phyloP scores from a whole-genome alignment of 2,888 invertebrate genomes.

The Caenorhabditis sulstoni region DNA sequence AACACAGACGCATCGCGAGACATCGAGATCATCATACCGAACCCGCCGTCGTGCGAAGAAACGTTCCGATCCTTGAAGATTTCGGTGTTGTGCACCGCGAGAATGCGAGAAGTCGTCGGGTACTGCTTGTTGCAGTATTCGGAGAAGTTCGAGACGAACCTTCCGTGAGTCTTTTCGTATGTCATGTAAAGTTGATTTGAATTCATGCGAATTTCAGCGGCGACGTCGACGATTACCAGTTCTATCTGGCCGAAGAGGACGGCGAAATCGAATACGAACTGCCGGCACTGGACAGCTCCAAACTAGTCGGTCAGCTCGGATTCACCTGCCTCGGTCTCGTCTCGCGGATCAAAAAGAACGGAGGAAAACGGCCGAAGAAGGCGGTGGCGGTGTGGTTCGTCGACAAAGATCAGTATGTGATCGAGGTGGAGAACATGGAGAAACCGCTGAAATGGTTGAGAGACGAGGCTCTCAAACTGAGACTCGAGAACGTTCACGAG shows the following conservation, averaged over 20 bases:
- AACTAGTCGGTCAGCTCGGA: slow-evolving; percentile 65
- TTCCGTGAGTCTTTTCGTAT: slow-evolving; percentile 39
- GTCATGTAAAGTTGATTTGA: not conserved
- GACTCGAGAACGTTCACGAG: slow-evolving; percentile 19
- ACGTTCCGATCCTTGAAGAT: slow-evolving; percentile 30
- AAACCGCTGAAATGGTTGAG: slow-evolving; percentile 62
- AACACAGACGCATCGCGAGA: slow-evolving; percentile 26
- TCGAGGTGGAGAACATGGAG: slow-evolving; percentile 62
- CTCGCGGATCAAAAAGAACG: slow-evolving; percentile 29
- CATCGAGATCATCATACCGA: slow-evolving; percentile 57
- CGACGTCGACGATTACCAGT: slow-evolving; percentile 62
- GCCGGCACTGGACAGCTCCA: slow-evolving; percentile 62
- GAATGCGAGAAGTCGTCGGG: slow-evolving; percentile 60
- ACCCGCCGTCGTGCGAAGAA: slow-evolving; percentile 15
- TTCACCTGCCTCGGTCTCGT: slow-evolving; percentile 55
- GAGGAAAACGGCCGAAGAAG: slow-evolving; percentile 34
- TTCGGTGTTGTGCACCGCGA: slow-evolving; percentile 43
- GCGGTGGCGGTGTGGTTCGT: slow-evolving; percentile 52
- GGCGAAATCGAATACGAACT: slow-evolving; percentile 68
- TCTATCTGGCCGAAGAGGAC: slow-evolving; percentile 68
- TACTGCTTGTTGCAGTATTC: slow-evolving; percentile 52
- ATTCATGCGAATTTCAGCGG: slow-evolving; percentile 44
- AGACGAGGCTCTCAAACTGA: slow-evolving; percentile 54
- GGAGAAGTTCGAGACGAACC: slow-evolving; percentile 21
- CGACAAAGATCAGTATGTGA: slow-evolving; percentile 49